Conservation (phyloP, 2,113 vertebrate genomes). For the Acrocephalus arundinaceus region DNA sequence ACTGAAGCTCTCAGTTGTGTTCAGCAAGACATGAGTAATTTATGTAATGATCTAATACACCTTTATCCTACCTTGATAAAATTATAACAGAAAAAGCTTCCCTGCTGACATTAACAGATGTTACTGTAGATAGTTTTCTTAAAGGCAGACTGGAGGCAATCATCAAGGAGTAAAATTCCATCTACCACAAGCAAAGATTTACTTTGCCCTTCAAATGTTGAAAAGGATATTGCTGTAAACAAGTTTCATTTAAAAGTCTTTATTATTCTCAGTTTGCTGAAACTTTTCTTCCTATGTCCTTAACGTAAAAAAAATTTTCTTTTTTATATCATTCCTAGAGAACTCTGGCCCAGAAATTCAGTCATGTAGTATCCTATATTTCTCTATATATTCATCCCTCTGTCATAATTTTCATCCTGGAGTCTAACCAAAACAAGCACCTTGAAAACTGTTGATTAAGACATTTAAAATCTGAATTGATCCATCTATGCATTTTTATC, state of each 20-base stretch:
- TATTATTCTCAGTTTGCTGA: background rate
- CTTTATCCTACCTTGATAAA: slow-evolving; percentile 44
- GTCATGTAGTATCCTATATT: background rate
- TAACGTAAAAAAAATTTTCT: background rate
- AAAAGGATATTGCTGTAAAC: background rate
- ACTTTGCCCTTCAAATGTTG: background rate
- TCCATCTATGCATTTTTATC: background rate
- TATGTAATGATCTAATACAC: slow-evolving; percentile 10
- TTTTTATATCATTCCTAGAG: background rate
- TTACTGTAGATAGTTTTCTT: slow-evolving; percentile 16
- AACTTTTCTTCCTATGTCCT: background rate
- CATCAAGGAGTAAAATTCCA: background rate
- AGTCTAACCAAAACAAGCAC: background rate
- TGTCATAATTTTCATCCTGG: background rate
- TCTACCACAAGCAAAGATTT: slow-evolving; percentile 3
- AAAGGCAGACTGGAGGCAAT: background rate
- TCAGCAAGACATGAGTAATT: slow-evolving; percentile 8
- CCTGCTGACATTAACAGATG: slow-evolving; percentile 31
- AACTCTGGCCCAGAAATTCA: background rate
- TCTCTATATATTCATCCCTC: background rate
- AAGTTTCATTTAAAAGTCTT: slow-evolving; percentile 1
- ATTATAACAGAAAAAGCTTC: slow-evolving; percentile 30
- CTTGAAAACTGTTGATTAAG: background rate
- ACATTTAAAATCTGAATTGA: background rate
- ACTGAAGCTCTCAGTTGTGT: background rate